phyloP scores from a whole-genome alignment of 2,888 invertebrate genomes.

The Melitaea athalia region DNA sequence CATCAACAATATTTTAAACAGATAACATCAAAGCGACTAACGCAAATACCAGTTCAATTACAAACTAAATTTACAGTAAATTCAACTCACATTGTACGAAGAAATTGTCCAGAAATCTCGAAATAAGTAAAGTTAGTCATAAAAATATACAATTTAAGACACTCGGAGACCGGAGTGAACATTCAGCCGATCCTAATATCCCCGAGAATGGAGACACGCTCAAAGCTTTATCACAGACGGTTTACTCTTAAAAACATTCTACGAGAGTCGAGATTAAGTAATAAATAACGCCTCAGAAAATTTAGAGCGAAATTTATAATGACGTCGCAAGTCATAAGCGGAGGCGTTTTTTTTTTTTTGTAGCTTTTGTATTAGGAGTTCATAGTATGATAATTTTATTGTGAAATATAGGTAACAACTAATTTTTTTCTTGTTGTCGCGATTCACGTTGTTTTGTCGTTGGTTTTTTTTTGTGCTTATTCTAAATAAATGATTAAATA shows the following conservation, averaged over 20 bases:
- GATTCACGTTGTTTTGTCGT: no score
- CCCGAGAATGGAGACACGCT: constrained; percentile 45
- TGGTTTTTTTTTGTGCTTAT: no score
- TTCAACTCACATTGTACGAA: neutral
- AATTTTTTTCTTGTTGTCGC: neutral
- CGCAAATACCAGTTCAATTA: neutral
- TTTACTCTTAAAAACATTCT: constrained; percentile 73
- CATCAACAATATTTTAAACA: no score
- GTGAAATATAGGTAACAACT: no score
- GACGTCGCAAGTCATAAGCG: constrained; percentile 50
- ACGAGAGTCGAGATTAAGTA: constrained; percentile 75
- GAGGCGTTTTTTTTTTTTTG: constrained; percentile 47
- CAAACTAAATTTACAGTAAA: neutral
- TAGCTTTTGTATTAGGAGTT: neutral
- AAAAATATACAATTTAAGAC: constrained; percentile 16
- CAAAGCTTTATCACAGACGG: constrained; percentile 60
- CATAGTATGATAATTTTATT: no score
- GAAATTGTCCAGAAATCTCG: neutral
- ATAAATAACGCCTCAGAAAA: constrained; percentile 76
- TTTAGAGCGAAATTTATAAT: constrained; percentile 74
- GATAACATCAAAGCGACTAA: no score
- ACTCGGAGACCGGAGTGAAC: constrained; percentile 5
- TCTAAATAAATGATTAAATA: no score
- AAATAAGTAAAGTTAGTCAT: constrained; percentile 5
- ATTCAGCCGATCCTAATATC: constrained; percentile 39